Conservation (phyloP, 2,888 invertebrate species). For the Crepidodera aurea region DNA sequence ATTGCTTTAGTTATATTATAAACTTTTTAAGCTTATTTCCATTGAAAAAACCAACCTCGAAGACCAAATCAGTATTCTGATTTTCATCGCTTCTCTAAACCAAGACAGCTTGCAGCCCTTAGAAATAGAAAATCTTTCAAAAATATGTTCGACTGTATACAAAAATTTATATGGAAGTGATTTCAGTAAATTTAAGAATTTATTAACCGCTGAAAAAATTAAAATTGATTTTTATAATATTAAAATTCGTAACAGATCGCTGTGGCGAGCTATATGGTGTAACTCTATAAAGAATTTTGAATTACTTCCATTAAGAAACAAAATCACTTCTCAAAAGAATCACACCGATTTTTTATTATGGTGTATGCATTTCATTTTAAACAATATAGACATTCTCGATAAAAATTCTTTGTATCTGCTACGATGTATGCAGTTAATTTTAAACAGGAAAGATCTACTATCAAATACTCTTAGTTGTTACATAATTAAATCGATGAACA, state of each 20-base stretch:
- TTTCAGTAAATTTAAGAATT: background rate
- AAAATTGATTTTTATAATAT: background rate
- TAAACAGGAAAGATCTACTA: conserved; percentile 39
- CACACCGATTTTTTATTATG: conserved; percentile 16
- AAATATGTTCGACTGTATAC: conserved; percentile 26
- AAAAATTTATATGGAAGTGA: conserved; percentile 21
- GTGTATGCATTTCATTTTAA: conserved; percentile 22
- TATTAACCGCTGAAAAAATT: conserved; percentile 9
- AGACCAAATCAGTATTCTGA: conserved; percentile 34
- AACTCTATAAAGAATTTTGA: conserved; percentile 29
- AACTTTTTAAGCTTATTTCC: background rate
- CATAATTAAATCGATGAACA: conserved; percentile 40
- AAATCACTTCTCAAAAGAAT: conserved; percentile 12
- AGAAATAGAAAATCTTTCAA: conserved; percentile 37
- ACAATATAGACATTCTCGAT: conserved; percentile 30
- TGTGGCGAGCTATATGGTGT: conserved; percentile 14
- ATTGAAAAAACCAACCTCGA: background rate
- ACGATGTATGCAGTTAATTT: conserved; percentile 39
- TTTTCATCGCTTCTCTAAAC: conserved; percentile 29
- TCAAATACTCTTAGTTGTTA: conserved; percentile 31
- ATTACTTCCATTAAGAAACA: conserved; percentile 30
- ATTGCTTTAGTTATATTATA: background rate
- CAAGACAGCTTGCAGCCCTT: conserved; percentile 24
- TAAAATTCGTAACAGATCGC: conserved; percentile 8
- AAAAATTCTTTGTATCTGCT: conserved; percentile 42